phyloP scores from a whole-genome alignment of 1,140 invertebrate genomes.

The Drosophila pruinosa region DNA sequence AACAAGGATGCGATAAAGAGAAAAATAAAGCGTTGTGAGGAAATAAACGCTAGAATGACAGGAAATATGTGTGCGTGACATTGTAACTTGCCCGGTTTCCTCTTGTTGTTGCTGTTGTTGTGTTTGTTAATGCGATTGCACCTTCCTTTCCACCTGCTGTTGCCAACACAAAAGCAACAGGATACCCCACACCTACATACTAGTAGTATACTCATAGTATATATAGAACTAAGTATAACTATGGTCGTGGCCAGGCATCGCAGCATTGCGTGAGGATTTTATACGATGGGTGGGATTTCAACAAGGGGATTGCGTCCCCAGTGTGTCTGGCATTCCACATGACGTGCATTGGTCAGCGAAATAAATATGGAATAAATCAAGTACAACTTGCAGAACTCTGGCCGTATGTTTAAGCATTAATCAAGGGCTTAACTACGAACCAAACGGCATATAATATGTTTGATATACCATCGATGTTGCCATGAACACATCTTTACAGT shows the following conservation, averaged over 20 bases:
- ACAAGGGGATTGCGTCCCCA: neutral
- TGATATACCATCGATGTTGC: too few relatives aligned
- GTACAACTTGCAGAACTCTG: neutral
- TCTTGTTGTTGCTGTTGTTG: neutral
- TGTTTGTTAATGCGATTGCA: neutral
- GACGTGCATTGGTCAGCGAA: conserved; percentile 29
- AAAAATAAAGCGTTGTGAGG: conserved; percentile 61
- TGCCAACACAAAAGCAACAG: conserved; percentile 41
- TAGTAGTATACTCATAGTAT: neutral
- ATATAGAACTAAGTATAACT: conserved; percentile 11
- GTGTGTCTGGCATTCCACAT: conserved; percentile 20
- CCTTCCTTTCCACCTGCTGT: neutral
- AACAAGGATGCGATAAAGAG: conserved; percentile 78
- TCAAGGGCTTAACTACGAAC: conserved; percentile 2
- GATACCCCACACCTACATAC: conserved; percentile 24
- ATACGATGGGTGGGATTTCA: conserved; percentile 22
- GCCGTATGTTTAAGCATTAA: neutral
- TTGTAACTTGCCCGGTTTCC: conserved; percentile 56
- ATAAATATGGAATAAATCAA: conserved; percentile 11
- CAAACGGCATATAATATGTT: neutral
- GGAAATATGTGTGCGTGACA: conserved; percentile 80
- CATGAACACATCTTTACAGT: too few relatives aligned
- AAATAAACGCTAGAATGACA: conserved; percentile 79
- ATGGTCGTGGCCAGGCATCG: neutral
- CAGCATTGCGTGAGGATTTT: conserved; percentile 8